Percentiles rank a stretch among this genome's conserved stretches.
phyloP scores from a whole-genome alignment of 2,888 invertebrate species.

The Troides oblongomaculatus region DNA sequence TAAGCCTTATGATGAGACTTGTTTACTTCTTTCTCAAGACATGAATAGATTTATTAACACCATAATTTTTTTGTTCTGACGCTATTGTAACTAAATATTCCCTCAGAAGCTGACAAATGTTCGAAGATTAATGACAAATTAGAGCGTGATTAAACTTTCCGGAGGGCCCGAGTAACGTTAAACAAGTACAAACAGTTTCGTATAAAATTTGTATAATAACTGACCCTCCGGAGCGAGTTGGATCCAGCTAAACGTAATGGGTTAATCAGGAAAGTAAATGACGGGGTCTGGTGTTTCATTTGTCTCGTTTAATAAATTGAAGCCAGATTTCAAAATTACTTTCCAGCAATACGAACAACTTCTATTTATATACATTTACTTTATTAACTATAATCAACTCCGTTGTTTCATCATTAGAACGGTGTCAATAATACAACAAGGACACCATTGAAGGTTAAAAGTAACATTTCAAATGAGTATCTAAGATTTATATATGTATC shows the following conservation, averaged over 20 bases:
- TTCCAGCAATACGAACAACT: slow-evolving; percentile 19
- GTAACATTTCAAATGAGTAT: too few relatives aligned
- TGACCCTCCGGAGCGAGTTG: slow-evolving; percentile 24
- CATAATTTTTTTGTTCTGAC: too few relatives aligned
- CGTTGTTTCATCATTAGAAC: not conserved
- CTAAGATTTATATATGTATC: too few relatives aligned
- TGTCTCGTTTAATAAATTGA: slow-evolving; percentile 29
- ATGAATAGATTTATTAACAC: too few relatives aligned
- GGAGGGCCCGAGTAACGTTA: slow-evolving; percentile 8
- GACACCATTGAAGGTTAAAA: not conserved
- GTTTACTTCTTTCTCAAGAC: too few relatives aligned
- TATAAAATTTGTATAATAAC: slow-evolving; percentile 29
- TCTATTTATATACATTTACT: slow-evolving; percentile 21
- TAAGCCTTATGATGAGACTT: too few relatives aligned
- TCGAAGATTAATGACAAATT: slow-evolving; percentile 5
- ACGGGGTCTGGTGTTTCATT: slow-evolving; percentile 29
- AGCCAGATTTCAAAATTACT: slow-evolving; percentile 26
- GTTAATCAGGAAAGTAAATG: slow-evolving; percentile 31
- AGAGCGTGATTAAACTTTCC: slow-evolving; percentile 15
- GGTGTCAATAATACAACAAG: not conserved
- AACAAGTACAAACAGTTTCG: slow-evolving; percentile 20
- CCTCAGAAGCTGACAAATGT: not conserved
- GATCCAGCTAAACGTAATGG: slow-evolving; percentile 29
- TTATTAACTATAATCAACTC: slow-evolving; percentile 1
- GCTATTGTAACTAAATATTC: not conserved